These are phyloP conservation scores for Limanda limanda DNA, from an alignment of 2,113 vertebrate species.

Conservation along the genomic window DNA sequence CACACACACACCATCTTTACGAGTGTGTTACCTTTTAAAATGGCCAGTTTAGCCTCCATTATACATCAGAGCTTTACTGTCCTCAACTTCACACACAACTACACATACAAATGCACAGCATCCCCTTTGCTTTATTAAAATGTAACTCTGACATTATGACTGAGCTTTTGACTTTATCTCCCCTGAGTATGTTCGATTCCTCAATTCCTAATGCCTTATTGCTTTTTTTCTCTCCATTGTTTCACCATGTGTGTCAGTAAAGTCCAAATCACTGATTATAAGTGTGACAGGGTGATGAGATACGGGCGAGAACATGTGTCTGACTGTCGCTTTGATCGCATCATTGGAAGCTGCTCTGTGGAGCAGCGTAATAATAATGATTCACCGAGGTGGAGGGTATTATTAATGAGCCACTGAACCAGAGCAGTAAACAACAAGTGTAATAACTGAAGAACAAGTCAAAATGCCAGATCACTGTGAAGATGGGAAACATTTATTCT, in stretches of 20 bases:
- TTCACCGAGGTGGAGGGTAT: neutral
- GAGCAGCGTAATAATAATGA: slow-evolving; percentile 1
- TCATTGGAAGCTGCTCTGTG: neutral
- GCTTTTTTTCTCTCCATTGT: neutral
- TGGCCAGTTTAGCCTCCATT: too few species aligned
- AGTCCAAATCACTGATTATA: neutral
- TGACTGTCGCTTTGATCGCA: slow-evolving; percentile 5
- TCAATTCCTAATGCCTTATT: neutral
- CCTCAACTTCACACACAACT: too few species aligned
- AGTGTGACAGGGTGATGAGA: neutral
- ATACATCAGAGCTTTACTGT: too few species aligned
- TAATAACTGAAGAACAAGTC: neutral
- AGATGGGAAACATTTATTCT: too few species aligned
- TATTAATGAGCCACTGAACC: slow-evolving; percentile 15
- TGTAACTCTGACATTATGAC: too few species aligned
- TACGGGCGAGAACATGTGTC: neutral
- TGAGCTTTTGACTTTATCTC: too few species aligned
- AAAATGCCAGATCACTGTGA: neutral
- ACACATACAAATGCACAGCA: too few species aligned
- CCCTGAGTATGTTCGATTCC: neutral
- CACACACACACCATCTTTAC: too few species aligned
- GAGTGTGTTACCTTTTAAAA: too few species aligned
- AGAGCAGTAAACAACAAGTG: slow-evolving; percentile 8
- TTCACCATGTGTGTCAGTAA: neutral
- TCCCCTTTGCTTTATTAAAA: too few species aligned